Base-by-base conservation (phyloP, 2,888 invertebrate species). In the Pediacus dermestoides region DNA sequence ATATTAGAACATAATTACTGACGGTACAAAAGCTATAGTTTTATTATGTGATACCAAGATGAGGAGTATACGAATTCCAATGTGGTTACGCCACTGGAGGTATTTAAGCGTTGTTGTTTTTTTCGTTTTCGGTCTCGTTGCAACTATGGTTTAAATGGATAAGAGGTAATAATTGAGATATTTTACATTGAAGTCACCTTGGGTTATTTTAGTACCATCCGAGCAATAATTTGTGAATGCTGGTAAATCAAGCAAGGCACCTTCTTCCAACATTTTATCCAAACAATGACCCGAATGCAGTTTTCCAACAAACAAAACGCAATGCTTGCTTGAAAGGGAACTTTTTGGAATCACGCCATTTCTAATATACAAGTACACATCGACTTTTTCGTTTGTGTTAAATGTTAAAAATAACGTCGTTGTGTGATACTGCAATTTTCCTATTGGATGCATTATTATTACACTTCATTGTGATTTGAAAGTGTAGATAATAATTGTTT, bases 161-260 rank as follows among this genome's bases (percentile, higher is more conserved):
- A 44, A 50, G 42, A 48, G 40, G 46, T 46, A 48, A 49, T 54
- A 49, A 52, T 46, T 50, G 47, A 43, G 41, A 48, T 43, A 50
- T 50, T 50, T 44, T 38, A 42, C 42, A 34, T 39, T 38, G 32
- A 40, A 55, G 54, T 57, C 49, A 55, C 55, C 58, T 58, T 58
- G 57, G 48, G 52, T 52, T 56, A 58, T 58, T 58, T 58, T 48
- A 37, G 52, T 49, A 53, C 30, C 48, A 48, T 33, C 42, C 40
- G 44, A 40, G 51, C 42, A 37, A 50, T 52, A 53, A 55, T 53
- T 55, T 46, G 49, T 50, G 44, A 57, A 52, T 52, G 28, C 28
- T 28, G 28, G 28, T 28, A 28, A 28, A 28, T 28, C 28, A 28
- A 23, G 9, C 10, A 23, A 28, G 28, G 10, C 28, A 28, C 14